Evolutionary conservation across 2,113 vertebrate genomes (phyloP).

Genomic region (Catharus bicknelli): DNA sequence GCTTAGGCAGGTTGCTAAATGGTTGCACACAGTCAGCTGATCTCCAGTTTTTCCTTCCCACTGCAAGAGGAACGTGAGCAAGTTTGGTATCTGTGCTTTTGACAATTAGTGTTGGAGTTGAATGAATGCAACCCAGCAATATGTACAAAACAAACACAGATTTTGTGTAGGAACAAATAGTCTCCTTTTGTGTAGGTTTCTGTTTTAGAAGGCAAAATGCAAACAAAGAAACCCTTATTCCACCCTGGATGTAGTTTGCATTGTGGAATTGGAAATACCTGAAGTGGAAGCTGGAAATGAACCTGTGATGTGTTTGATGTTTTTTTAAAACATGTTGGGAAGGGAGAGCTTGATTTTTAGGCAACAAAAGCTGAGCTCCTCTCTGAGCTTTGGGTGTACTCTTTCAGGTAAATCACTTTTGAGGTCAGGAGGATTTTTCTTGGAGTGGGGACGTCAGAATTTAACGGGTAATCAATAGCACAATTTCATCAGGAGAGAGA

Average conservation of each 20-base stretch:
- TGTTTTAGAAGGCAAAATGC: conserved; percentile 21
- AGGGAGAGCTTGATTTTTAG: not conserved
- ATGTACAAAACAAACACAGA: conserved; percentile 13
- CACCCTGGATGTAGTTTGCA: not conserved
- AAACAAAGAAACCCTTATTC: not conserved
- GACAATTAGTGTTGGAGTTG: conserved; percentile 55
- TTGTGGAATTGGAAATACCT: conserved; percentile 33
- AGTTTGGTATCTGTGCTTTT: conserved; percentile 37
- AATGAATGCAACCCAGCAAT: conserved; percentile 19
- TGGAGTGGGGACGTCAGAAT: not conserved
- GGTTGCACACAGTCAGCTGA: not conserved
- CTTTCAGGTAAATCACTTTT: not conserved
- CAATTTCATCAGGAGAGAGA: not conserved
- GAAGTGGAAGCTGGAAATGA: conserved; percentile 11
- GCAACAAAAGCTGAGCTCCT: not conserved
- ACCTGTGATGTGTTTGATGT: not conserved
- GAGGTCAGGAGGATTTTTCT: not conserved
- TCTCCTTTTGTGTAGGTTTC: conserved; percentile 26
- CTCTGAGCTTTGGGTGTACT: not conserved
- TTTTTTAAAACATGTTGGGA: not conserved
- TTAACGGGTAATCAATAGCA: not conserved
- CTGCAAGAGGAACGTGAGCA: conserved; percentile 35
- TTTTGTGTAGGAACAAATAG: conserved; percentile 18
- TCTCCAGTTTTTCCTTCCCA: not conserved
- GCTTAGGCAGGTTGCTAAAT: conserved; percentile 56